A percentile compares a stretch with the other conserved stretches of the same genome.
These are phyloP conservation scores for Phylloscopus trochiloides DNA, from an alignment of 2,113 vertebrate species.

Conservation along the genomic window DNA sequence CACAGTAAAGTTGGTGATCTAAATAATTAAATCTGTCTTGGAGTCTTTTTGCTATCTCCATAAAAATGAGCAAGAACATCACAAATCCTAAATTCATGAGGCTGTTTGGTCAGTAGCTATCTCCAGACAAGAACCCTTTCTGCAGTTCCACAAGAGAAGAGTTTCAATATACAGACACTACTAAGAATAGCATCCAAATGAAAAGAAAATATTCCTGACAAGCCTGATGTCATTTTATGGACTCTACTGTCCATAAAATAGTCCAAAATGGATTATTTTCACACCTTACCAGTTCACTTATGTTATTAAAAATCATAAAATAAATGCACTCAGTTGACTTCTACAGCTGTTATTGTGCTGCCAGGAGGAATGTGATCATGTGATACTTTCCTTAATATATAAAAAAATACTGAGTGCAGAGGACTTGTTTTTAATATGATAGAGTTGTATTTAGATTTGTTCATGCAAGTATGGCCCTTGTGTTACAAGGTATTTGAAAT, in stretches of 20 bases:
- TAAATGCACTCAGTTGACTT: neutral
- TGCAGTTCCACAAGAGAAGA: neutral
- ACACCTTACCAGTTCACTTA: neutral
- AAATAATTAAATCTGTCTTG: neutral
- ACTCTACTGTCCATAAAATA: neutral
- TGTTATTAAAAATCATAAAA: neutral
- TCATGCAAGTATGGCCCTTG: neutral
- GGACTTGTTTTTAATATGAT: neutral
- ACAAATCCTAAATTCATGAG: neutral
- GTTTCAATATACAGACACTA: neutral
- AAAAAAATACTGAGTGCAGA: neutral
- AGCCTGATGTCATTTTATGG: neutral
- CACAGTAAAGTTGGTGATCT: neutral
- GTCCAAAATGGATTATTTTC: neutral
- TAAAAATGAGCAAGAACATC: neutral
- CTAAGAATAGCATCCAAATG: neutral
- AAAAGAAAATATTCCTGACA: neutral
- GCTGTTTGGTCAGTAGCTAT: neutral
- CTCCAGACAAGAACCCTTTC: neutral
- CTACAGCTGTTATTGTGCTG: neutral
- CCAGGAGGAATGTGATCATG: neutral
- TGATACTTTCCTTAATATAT: neutral
- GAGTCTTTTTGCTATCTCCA: neutral
- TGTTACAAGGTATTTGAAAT: neutral
- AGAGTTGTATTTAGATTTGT: neutral